These are phyloP conservation scores for Rhodeus uyekii DNA, from an alignment of 2,797 vertebrate genomes.

Conservation along the genomic window DNA sequence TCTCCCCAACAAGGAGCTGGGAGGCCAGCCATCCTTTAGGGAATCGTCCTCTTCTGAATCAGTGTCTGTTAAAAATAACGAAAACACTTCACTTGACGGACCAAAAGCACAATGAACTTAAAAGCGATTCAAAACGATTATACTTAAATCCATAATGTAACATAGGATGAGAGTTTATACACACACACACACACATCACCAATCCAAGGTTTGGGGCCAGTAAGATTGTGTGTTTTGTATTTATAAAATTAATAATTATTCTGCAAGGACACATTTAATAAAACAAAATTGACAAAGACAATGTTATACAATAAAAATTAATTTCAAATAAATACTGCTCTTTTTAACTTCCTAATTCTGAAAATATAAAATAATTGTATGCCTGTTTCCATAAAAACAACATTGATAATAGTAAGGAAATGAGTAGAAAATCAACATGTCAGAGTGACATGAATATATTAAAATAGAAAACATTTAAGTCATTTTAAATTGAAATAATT, in stretches of 20 bases:
- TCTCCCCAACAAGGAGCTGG: constrained; percentile 70
- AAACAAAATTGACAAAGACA: not conserved
- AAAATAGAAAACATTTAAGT: too few species aligned
- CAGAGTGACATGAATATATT: too few species aligned
- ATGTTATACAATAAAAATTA: not conserved
- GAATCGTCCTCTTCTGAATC: constrained; percentile 91
- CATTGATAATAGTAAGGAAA: not conserved
- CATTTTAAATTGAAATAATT: too few species aligned
- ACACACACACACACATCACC: not conserved
- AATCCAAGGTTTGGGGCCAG: not conserved
- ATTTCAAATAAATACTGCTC: not conserved
- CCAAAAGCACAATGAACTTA: not conserved
- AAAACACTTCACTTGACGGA: constrained; percentile 25
- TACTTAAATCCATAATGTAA: not conserved
- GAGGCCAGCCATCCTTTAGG: constrained; percentile 86
- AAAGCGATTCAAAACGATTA: not conserved
- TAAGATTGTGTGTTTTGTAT: not conserved
- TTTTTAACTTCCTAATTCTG: not conserved
- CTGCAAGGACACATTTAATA: not conserved
- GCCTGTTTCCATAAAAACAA: not conserved
- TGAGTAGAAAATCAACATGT: not conserved
- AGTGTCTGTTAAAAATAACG: constrained; percentile 82
- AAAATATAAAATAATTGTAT: not conserved
- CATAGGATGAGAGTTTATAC: too few species aligned
- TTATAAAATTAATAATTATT: not conserved